These are phyloP conservation scores for Danaus melanippus DNA, from an alignment of 1,140 invertebrate species.

Conservation along the genomic window DNA sequence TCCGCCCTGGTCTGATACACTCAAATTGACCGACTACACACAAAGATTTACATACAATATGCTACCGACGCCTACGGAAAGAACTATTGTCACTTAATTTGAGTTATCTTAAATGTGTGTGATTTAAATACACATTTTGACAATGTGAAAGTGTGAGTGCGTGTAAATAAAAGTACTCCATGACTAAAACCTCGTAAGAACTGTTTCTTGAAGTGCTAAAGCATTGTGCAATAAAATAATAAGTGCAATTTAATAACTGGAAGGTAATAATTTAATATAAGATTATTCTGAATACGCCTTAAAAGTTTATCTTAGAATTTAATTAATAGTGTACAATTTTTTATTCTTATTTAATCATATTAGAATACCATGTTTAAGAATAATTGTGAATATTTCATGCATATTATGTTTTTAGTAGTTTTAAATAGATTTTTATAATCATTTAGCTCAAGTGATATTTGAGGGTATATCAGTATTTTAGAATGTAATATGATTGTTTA, in stretches of 20 bases:
- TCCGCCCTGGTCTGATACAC: slow-evolving; percentile 83
- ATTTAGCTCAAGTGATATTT: slow-evolving; percentile 16
- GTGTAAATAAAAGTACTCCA: too few relatives aligned
- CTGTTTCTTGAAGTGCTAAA: too few relatives aligned
- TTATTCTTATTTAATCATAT: slow-evolving; percentile 3
- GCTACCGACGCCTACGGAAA: slow-evolving; percentile 80
- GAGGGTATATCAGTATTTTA: slow-evolving; percentile 46
- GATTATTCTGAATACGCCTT: background rate
- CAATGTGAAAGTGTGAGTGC: too few relatives aligned
- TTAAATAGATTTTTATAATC: slow-evolving; percentile 10
- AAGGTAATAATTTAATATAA: slow-evolving; percentile 3
- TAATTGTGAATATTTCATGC: slow-evolving; percentile 1
- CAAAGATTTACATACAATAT: slow-evolving; percentile 85
- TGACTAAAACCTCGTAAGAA: too few relatives aligned
- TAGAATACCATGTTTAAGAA: background rate
- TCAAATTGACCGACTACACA: slow-evolving; percentile 83
- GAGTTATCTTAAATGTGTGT: too few relatives aligned
- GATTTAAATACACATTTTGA: too few relatives aligned
- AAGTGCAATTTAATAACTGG: slow-evolving; percentile 1
- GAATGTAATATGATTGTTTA: slow-evolving; percentile 18
- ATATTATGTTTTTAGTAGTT: background rate
- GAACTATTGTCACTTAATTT: slow-evolving; percentile 61
- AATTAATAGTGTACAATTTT: slow-evolving; percentile 6
- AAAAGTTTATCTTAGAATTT: slow-evolving; percentile 7
- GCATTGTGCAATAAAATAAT: too few relatives aligned